Conservation (phyloP, 1,140 invertebrate species). For the Arctopsyche grandis region DNA sequence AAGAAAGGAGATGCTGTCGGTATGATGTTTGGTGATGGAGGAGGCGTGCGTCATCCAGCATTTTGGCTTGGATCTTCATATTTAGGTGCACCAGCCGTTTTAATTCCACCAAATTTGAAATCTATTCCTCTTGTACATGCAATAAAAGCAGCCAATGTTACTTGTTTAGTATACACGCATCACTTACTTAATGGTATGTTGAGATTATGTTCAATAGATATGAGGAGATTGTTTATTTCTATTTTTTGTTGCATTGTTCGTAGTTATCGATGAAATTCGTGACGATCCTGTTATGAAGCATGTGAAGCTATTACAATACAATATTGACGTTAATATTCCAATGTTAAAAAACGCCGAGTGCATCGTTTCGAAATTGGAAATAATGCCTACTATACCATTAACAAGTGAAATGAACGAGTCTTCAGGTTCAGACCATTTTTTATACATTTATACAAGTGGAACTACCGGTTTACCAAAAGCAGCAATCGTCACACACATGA, state of each 20-base stretch:
- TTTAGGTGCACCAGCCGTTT: conserved; percentile 83
- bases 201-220: background rate
- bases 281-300: conserved; percentile 62
- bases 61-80: conserved; percentile 93
- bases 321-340: conserved; percentile 57
- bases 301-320: conserved; percentile 70
- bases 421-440: conserved; percentile 69
- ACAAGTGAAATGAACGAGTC: conserved; percentile 54
- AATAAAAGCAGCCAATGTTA: conserved; percentile 73
- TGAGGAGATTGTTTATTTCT: too few species aligned
- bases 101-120: conserved; percentile 89
- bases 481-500: conserved; percentile 86
- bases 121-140: conserved; percentile 82
- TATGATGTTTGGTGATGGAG: conserved; percentile 80
- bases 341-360: conserved; percentile 64
- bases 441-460: conserved; percentile 94
- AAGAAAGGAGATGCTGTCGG: conserved; percentile 84
- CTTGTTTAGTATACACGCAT: conserved; percentile 62
- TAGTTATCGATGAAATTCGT: conserved; percentile 68
- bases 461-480: conserved; percentile 95
- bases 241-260: too few species aligned
- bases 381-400: conserved; percentile 13
- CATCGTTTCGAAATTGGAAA: conserved; percentile 63
- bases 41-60: conserved; percentile 77
- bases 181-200: conserved; percentile 41